Conservation (phyloP, 2,888 invertebrate genomes). For the Seira musarum region DNA sequence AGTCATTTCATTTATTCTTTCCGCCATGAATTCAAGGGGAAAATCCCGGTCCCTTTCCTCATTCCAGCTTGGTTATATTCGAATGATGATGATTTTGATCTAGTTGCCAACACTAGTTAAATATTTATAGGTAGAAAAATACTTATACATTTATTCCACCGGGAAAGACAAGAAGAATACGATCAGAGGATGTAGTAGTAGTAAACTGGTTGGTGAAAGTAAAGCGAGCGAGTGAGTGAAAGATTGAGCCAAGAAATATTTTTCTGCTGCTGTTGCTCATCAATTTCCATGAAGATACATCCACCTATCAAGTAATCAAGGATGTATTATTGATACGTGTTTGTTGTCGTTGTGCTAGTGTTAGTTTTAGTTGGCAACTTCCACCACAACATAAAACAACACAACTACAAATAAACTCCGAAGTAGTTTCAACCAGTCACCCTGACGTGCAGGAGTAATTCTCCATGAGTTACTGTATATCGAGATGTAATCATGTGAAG, state of each 20-base stretch:
- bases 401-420: no score
- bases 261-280: conserved; percentile 35
- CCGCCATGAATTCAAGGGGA: conserved; percentile 44
- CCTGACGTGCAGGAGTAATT: no score
- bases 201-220: conserved; percentile 14
- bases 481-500: conserved; percentile 69
- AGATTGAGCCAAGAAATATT: conserved; percentile 20
- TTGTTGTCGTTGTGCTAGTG: no score
- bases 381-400: no score
- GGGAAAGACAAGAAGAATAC: conserved; percentile 38
- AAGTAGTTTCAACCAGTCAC: no score
- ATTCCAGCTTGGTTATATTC: conserved; percentile 15
- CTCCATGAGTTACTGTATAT: no score
- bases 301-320: no score
- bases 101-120: conserved; percentile 52
- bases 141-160: conserved; percentile 30
- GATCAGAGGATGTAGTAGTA: no score
- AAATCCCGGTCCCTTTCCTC: conserved; percentile 25
- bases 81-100: conserved; percentile 42
- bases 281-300: no score
- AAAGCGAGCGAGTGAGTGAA: background rate
- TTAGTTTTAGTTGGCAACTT: no score
- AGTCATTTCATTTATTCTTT: conserved; percentile 65
- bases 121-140: conserved; percentile 50
- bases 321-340: no score